A percentile compares a stretch with the other conserved stretches of the same genome.
phyloP scores from a whole-genome alignment of 2,797 vertebrate genomes.

The Momotus momota region DNA sequence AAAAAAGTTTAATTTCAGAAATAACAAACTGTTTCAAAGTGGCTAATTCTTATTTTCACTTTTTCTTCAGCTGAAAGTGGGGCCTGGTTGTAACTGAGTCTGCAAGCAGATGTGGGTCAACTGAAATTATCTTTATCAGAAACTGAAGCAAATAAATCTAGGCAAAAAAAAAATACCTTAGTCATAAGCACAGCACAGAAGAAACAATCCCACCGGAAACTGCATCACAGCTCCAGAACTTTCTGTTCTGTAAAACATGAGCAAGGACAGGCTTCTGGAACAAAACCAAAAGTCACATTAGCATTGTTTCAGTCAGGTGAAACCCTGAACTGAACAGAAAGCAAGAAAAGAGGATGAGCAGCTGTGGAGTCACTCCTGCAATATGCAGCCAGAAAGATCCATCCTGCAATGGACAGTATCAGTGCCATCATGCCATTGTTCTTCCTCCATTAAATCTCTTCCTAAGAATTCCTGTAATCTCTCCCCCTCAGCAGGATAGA shows the following conservation, averaged over 20 bases:
- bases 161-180: background rate
- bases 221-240: background rate
- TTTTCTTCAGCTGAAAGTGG: background rate
- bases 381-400: background rate
- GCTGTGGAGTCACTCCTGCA: background rate
- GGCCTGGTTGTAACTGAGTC: background rate
- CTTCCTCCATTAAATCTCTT: background rate
- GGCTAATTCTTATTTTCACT: rapidly evolving
- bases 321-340: background rate
- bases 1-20: background rate
- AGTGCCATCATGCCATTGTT: background rate
- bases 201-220: background rate
- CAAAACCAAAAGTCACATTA: background rate
- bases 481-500: background rate
- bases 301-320: background rate
- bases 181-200: background rate
- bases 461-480: background rate
- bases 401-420: background rate
- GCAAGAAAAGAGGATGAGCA: background rate
- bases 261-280: background rate
- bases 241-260: slow-evolving; percentile 3
- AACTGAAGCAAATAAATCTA: background rate
- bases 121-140: background rate
- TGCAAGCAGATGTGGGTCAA: background rate
- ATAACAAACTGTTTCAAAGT: background rate